Base-by-base conservation (phyloP, 1,140 invertebrate species). In the Psilanteris sp. region DNA sequence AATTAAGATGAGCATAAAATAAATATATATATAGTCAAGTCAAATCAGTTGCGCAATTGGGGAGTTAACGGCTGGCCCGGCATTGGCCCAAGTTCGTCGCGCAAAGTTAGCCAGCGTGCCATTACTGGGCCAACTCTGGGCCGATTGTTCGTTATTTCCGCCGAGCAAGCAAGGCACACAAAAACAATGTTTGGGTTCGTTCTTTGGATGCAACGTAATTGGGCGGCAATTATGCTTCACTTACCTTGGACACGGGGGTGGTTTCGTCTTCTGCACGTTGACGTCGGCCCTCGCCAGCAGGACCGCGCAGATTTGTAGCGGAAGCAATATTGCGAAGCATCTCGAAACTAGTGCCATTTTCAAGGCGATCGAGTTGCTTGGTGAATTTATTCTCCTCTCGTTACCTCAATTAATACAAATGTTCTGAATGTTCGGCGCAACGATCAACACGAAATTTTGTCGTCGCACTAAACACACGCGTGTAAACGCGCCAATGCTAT, bases 191-290 rank as follows among this genome's bases (percentile, higher is more conserved):
- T n/a, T n/a, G n/a, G n/a, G n/a, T n/a, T n/a, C n/a, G n/a, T n/a
- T n/a, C n/a, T n/a, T 20, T 20, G 18, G 3, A 20, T 6, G 6
- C 3, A 20, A 26, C 3, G 8, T 26, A 26, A 26, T 5, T 7
- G 13, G 32, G 32, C 15, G 13, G 32, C 13, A 13, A 32, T 11
- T 3, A 3, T 5, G 32, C 4, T 2, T 1, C 0, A 50, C 84
- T 86, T 85, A 85, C 85, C 85, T 86, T 32, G 62, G 37, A 59
- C 85, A 86, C n/a, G 85, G 85, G 59, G 77, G 74, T 15, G 71
- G 82, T 75, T 81, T 83, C 0, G 18, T 22, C 48, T 54, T 76
- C 39, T 61, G 46, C 27, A 10, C 39, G 44, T 34, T 27, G 29
- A 48, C 75, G 41, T 78, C 73, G 29, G 71, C 72, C 57, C 75